Conservation (phyloP, 2,888 invertebrate species). For the Diaphora mendica region DNA sequence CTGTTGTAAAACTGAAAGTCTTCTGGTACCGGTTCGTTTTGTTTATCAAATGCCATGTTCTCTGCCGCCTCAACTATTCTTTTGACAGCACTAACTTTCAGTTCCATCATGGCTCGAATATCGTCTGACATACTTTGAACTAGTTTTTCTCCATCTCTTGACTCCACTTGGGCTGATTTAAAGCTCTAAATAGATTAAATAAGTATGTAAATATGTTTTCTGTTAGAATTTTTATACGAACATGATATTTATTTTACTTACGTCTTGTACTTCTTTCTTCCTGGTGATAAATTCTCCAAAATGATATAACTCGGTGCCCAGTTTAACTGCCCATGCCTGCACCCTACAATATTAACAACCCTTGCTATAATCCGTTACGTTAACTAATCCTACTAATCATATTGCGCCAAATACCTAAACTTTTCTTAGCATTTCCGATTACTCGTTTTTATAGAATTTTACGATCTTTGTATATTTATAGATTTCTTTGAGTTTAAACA, state of each 20-base stretch:
- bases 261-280: conserved; percentile 92
- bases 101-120: conserved; percentile 95
- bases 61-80: conserved; percentile 96
- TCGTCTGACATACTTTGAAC: conserved; percentile 94
- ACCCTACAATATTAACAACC: conserved; percentile 82
- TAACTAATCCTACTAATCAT: not conserved
- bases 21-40: conserved; percentile 84
- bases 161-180: conserved; percentile 91
- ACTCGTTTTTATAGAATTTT: conserved; percentile 33
- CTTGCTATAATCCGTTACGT: conserved; percentile 14
- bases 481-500: conserved; percentile 30
- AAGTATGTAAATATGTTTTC: not conserved
- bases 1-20: conserved; percentile 90
- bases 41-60: conserved; percentile 89
- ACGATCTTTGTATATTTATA: conserved; percentile 41
- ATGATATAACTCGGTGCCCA: conserved; percentile 92
- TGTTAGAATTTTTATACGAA: not conserved
- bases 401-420: not conserved
- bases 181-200: conserved; percentile 87
- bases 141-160: conserved; percentile 91
- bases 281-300: conserved; percentile 93
- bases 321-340: conserved; percentile 93
- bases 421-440: not conserved
- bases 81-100: conserved; percentile 94
- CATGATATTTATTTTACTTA: conserved; percentile 66